These are phyloP conservation scores for Rafetus swinhoei DNA, from an alignment of 2,113 vertebrate species.

Conservation along the genomic window DNA sequence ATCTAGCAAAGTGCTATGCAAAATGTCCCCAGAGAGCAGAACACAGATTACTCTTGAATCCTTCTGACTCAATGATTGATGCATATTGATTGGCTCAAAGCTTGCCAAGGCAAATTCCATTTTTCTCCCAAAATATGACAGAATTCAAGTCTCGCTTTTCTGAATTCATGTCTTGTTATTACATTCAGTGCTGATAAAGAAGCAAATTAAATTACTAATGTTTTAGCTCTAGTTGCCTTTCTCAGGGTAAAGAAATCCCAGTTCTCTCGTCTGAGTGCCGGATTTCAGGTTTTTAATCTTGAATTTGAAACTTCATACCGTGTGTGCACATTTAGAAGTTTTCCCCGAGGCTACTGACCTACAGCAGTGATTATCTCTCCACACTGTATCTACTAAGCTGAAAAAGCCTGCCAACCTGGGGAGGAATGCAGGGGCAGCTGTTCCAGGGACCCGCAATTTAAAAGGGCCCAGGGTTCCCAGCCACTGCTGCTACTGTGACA, in stretches of 20 bases:
- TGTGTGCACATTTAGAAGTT: not conserved
- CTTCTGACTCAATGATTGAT: not conserved
- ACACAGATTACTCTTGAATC: not conserved
- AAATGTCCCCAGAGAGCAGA: not conserved
- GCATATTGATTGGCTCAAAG: not conserved
- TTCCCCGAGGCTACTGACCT: not conserved
- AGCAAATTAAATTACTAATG: not conserved
- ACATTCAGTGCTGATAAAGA: accelerated
- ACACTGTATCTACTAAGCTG: not conserved
- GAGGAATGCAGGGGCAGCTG: too few species aligned
- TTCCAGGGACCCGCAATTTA: too few species aligned
- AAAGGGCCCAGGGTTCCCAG: too few species aligned
- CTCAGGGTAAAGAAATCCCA: not conserved
- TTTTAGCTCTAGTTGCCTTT: not conserved
- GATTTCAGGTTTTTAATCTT: not conserved
- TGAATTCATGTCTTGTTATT: not conserved
- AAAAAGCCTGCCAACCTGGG: too few species aligned
- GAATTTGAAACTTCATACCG: not conserved
- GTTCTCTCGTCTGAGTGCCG: not conserved
- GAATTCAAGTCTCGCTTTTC: not conserved
- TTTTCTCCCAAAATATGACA: not conserved
- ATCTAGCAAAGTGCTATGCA: not conserved
- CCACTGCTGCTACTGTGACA: too few species aligned
- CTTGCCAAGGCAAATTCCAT: not conserved
- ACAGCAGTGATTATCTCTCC: not conserved